Conservation (phyloP, 2,113 vertebrate genomes). For the Todiramphus chloris region DNA sequence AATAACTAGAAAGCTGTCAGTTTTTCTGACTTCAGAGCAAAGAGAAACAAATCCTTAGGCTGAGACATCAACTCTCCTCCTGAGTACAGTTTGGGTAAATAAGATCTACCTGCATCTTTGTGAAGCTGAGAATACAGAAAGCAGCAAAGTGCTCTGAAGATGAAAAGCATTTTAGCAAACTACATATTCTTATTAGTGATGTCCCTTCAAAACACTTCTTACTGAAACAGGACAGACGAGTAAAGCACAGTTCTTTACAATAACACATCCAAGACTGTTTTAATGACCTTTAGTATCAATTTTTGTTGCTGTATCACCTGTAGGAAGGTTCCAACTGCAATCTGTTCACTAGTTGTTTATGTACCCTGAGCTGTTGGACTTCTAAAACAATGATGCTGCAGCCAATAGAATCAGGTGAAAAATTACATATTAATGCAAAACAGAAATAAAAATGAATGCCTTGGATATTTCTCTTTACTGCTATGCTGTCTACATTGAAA, state of each 20-base stretch:
- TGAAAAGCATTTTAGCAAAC: neutral
- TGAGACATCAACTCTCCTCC: neutral
- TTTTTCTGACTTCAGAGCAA: conserved; percentile 3
- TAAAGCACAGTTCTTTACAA: neutral
- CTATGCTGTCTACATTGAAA: accelerated
- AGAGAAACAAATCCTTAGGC: neutral
- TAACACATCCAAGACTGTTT: neutral
- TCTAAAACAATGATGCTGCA: neutral
- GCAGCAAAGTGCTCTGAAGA: neutral
- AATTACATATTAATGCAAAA: neutral
- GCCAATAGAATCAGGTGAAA: neutral
- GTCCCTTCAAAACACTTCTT: neutral
- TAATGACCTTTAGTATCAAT: neutral
- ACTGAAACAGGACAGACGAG: neutral
- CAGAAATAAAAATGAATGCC: neutral
- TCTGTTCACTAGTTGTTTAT: neutral
- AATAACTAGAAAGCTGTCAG: neutral
- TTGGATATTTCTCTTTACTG: neutral
- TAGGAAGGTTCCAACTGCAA: neutral
- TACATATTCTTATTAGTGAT: neutral
- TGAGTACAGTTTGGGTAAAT: neutral
- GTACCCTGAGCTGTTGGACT: neutral
- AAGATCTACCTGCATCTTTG: neutral
- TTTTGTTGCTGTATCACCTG: neutral
- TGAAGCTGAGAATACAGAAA: neutral